A percentile compares a stretch with the other conserved stretches of the same genome.
Evolutionary conservation across 2,113 vertebrate species (phyloP).

Genomic region (Pedetes capensis): DNA sequence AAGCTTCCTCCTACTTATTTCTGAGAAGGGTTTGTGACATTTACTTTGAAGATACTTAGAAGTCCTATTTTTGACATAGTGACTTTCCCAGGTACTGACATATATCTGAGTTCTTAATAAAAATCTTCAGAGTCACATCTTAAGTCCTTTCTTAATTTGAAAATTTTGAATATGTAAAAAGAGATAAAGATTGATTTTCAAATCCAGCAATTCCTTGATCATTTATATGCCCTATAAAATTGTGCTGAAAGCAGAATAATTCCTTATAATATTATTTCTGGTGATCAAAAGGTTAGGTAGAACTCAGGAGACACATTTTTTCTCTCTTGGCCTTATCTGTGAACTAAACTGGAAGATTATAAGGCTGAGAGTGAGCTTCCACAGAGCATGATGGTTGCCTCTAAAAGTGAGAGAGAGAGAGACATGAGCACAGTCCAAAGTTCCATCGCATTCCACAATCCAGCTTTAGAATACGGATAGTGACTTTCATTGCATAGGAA

Average conservation of each 20-base stretch:
- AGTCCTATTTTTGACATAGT: too few species aligned
- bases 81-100: background rate
- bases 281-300: background rate
- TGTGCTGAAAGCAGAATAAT: background rate
- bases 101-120: background rate
- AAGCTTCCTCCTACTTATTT: background rate
- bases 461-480: background rate
- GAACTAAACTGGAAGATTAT: background rate
- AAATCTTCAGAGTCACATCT: background rate
- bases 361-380: background rate
- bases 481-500: background rate
- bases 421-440: background rate
- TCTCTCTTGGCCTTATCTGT: background rate
- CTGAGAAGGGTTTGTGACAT: background rate
- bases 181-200: background rate
- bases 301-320: background rate
- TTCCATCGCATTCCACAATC: background rate
- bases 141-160: background rate
- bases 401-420: background rate
- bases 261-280: background rate
- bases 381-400: background rate
- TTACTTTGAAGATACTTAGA: fast-evolving
- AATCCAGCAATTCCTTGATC: background rate
- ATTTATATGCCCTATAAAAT: background rate
- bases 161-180: background rate